Percentiles rank a stretch among this genome's conserved stretches.
Evolutionary conservation across 2,113 vertebrate species (phyloP).

Genomic region (Lophura nycthemera): DNA sequence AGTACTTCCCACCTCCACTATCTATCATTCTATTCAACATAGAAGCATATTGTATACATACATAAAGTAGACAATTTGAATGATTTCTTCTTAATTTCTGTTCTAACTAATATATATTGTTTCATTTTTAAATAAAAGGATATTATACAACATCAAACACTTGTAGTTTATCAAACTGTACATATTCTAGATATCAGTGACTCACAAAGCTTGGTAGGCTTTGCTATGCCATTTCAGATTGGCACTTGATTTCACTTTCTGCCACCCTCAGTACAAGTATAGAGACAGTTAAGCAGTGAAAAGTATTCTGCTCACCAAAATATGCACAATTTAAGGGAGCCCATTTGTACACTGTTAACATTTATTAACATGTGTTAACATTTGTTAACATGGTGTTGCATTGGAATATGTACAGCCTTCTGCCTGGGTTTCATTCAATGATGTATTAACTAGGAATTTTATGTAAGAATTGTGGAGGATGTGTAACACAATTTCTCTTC

Average conservation of each 20-base stretch:
- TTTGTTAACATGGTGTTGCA: neutral
- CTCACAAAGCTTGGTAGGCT: neutral
- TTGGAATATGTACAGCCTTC: neutral
- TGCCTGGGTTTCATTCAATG: neutral
- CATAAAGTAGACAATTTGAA: neutral
- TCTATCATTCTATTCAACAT: constrained; percentile 9
- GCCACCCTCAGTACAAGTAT: neutral
- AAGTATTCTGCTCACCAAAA: neutral
- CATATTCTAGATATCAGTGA: neutral
- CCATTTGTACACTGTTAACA: neutral
- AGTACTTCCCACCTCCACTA: constrained; percentile 19
- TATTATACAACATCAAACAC: neutral
- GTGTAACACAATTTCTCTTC: neutral
- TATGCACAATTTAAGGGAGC: neutral
- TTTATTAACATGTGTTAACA: neutral
- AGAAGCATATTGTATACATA: neutral
- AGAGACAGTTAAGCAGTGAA: neutral
- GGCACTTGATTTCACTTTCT: neutral
- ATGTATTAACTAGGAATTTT: neutral
- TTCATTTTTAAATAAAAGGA: constrained; percentile 17
- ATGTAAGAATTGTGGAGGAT: neutral
- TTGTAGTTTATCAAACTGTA: neutral
- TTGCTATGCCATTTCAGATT: neutral
- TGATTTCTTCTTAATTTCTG: constrained; percentile 11
- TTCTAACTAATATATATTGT: neutral